Conservation (phyloP, 2,888 invertebrate genomes). For the Plusia festucae region DNA sequence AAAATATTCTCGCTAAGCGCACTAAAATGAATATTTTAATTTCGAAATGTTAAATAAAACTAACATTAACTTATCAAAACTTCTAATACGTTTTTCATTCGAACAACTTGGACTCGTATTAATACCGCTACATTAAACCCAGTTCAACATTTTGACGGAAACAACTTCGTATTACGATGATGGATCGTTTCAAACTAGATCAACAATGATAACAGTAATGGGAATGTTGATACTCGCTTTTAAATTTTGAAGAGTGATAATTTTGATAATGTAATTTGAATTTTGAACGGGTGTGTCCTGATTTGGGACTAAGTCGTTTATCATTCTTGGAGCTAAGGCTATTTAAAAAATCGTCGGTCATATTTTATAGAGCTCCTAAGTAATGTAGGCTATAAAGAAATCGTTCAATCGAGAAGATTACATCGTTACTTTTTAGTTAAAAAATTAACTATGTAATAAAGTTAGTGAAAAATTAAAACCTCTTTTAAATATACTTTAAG, state of each 20-base stretch:
- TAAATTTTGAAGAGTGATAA: slow-evolving; percentile 12
- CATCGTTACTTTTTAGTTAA: too few species aligned
- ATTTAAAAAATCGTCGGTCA: background rate
- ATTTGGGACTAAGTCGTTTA: slow-evolving; percentile 13
- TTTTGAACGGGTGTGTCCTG: slow-evolving; percentile 22
- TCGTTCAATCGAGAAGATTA: too few species aligned
- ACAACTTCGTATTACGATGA: slow-evolving; percentile 57
- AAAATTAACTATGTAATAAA: too few species aligned
- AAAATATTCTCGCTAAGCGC: slow-evolving; percentile 19
- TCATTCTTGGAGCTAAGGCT: slow-evolving; percentile 7
- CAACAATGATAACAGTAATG: slow-evolving; percentile 54
- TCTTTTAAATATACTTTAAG: too few species aligned
- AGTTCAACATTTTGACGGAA: slow-evolving; percentile 61
- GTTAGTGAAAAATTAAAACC: too few species aligned
- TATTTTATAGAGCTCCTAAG: too few species aligned
- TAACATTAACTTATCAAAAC: slow-evolving; percentile 28
- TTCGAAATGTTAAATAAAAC: too few species aligned
- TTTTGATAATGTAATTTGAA: slow-evolving; percentile 25
- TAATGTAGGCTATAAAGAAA: too few species aligned
- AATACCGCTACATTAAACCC: slow-evolving; percentile 64
- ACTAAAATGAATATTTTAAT: slow-evolving; percentile 24
- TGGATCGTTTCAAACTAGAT: slow-evolving; percentile 55
- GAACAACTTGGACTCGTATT: slow-evolving; percentile 48
- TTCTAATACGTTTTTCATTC: slow-evolving; percentile 42
- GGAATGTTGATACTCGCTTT: slow-evolving; percentile 36